Base-by-base conservation (phyloP, 2,797 vertebrate genomes). In the Austrolebias charrua region DNA sequence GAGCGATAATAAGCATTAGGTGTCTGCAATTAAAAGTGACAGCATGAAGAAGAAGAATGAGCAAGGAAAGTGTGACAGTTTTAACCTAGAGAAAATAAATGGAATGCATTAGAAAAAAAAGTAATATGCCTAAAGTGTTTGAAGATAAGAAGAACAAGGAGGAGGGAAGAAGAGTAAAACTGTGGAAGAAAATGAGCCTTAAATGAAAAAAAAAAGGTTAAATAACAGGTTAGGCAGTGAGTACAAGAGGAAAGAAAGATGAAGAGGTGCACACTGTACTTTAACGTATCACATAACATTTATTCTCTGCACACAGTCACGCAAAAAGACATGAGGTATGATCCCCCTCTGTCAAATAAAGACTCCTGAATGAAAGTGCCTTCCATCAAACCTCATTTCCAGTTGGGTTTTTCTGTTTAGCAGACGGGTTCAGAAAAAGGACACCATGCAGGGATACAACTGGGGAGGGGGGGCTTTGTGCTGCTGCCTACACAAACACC, bases 341-440 rank as follows among this genome's bases (percentile, higher is more conserved):
- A 84, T 79, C 51, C 66, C 74, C 78, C 60, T 55, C 69, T 57
- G 63, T 78, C 69, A 73, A 78, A 84, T 69, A 81, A 84, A 72
- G 85, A 75, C 76, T 85, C 73, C 81, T 77, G 28, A 52, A 85
- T 82, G 80, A 75, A 88, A 80, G 66, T 60, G 75, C 73, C 74
- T 80, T 78, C 73, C 60, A 43, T 64, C 70, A 78, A 68, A 69
- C 59, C 64, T 79, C 55, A 63, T 86, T 82, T 86, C 71, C 79
- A 84, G 71, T 70, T 54, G 71, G 58, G 54, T 72, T 83, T 79
- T 69, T 72, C 59, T 80, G 72, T 90, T 90, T 82, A 79, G 75
- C 63, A 74, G 13, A 38, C 45, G 75, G 75, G 87, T 92, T 92
- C 87, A 91, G 78, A 75, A 58, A 89, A 82, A 89, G 90, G 90